phyloP scores from a whole-genome alignment of 2,888 invertebrate species.

The Ctenicera cuprea region DNA sequence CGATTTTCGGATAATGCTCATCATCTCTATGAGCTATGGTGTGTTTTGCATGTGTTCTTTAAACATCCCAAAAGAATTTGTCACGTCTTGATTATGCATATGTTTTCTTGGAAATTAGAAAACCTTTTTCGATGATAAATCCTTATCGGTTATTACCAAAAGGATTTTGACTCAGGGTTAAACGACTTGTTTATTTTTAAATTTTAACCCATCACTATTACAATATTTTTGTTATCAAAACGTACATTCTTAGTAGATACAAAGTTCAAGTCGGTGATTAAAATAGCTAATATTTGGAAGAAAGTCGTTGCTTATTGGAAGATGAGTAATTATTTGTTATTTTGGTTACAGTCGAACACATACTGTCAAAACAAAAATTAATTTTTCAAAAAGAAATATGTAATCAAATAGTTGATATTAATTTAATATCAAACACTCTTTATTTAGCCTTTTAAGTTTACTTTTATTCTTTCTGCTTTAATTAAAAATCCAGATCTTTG shows the following conservation, averaged over 20 bases:
- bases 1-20: background rate
- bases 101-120: background rate
- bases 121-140: constrained; percentile 1
- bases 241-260: constrained; percentile 10
- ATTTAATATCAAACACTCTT: too few relatives aligned
- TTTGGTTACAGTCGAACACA: too few relatives aligned
- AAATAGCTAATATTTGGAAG: constrained; percentile 8
- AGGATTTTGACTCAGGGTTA: constrained; percentile 22
- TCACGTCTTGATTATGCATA: background rate
- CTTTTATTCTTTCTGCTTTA: too few relatives aligned
- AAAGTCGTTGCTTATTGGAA: background rate
- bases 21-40: background rate
- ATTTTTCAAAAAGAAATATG: too few relatives aligned
- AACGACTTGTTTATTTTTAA: constrained; percentile 19
- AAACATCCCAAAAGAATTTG: background rate
- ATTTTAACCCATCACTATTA: background rate
- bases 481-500: too few relatives aligned
- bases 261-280: constrained; percentile 5
- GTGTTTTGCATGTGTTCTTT: background rate
- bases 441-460: too few relatives aligned
- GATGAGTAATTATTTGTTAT: too few relatives aligned
- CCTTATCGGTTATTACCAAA: constrained; percentile 13
- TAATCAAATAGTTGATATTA: too few relatives aligned
- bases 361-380: too few relatives aligned
- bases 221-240: constrained; percentile 20